These are phyloP conservation scores for Corythornis vintsioides DNA, from an alignment of 2,113 vertebrate genomes.

Conservation along the genomic window DNA sequence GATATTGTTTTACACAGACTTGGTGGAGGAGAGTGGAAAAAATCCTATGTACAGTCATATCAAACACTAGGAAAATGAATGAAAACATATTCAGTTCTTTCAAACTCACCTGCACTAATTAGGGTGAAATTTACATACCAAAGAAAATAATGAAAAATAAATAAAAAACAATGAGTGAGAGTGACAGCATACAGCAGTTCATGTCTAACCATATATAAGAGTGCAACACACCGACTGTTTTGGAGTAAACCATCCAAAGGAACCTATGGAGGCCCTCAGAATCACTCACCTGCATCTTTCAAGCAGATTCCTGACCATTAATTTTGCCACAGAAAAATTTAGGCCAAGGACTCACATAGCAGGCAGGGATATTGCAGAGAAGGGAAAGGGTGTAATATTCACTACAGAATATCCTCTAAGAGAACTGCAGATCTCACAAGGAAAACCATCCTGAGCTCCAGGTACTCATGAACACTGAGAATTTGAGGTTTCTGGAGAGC, in stretches of 20 bases:
- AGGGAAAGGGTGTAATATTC: not conserved
- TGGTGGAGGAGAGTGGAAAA: not conserved
- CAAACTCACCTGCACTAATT: not conserved
- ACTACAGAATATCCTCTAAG: not conserved
- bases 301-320: not conserved
- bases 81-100: not conserved
- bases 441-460: not conserved
- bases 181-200: not conserved
- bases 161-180: not conserved
- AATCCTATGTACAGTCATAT: not conserved
- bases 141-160: not conserved
- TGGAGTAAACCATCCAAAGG: not conserved
- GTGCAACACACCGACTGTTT: not conserved
- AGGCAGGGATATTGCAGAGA: not conserved
- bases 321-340: not conserved
- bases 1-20: not conserved
- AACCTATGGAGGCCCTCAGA: not conserved
- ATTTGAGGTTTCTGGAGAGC: not conserved
- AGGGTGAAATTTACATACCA: not conserved
- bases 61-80: not conserved
- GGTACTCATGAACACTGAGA: accelerated
- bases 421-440: not conserved
- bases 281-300: not conserved
- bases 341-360: not conserved
- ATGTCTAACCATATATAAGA: not conserved